Evolutionary conservation across 2,888 invertebrate species (phyloP).

Genomic region (Drosophila siamana): DNA sequence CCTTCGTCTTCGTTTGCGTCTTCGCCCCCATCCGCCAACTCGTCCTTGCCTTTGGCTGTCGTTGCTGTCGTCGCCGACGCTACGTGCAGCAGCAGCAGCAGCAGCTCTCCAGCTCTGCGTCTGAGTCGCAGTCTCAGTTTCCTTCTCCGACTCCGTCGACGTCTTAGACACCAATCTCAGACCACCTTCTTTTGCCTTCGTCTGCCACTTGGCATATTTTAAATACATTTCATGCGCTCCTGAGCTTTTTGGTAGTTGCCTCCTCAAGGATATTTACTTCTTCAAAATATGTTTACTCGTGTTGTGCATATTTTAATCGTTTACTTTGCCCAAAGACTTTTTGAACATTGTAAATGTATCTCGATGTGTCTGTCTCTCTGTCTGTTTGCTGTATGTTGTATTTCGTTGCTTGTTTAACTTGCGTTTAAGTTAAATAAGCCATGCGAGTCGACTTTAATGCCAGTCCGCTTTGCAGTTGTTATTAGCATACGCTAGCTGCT

Average conservation of each 20-base stretch:
- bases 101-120: too few relatives aligned
- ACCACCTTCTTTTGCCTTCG: constrained; percentile 30
- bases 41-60: constrained; percentile 35
- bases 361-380: constrained; percentile 16
- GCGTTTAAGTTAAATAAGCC: constrained; percentile 76
- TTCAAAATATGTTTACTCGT: constrained; percentile 84
- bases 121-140: constrained; percentile 37
- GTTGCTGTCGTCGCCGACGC: constrained; percentile 66
- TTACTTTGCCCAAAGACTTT: constrained; percentile 78
- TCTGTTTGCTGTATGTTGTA: constrained; percentile 14
- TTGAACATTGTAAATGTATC: constrained; percentile 46
- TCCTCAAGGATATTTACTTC: constrained; percentile 84
- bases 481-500: constrained; percentile 33
- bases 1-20: constrained; percentile 23
- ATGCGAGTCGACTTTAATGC: constrained; percentile 44
- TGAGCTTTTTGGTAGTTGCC: constrained; percentile 65
- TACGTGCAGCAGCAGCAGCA: constrained; percentile 64
- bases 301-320: constrained; percentile 85
- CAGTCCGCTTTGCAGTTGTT: constrained; percentile 20
- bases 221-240: constrained; percentile 83
- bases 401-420: constrained; percentile 66
- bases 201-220: constrained; percentile 82
- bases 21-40: constrained; percentile 6
- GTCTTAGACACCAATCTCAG: constrained; percentile 1
- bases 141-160: constrained; percentile 12